These are phyloP conservation scores for Antheraea yamamai DNA, from an alignment of 2,888 invertebrate species.

Conservation along the genomic window DNA sequence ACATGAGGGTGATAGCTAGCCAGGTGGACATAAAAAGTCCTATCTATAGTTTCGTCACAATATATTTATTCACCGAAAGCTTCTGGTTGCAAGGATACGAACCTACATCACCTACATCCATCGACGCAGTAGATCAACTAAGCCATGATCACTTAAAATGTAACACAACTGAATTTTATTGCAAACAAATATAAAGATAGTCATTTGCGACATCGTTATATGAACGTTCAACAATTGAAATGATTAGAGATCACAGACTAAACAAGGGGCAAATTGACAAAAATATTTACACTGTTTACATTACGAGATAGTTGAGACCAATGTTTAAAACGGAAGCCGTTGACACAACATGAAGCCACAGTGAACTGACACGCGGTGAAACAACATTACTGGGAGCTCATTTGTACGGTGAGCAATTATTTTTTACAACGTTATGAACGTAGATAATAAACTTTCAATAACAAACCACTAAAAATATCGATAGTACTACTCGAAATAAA, in stretches of 20 bases:
- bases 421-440: not conserved
- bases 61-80: too few relatives aligned
- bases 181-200: not conserved
- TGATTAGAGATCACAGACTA: not conserved
- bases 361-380: not conserved
- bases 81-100: too few relatives aligned
- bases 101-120: too few relatives aligned
- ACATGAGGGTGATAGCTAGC: too few relatives aligned
- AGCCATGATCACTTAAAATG: not conserved
- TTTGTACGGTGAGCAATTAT: not conserved
- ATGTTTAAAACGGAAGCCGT: constrained; percentile 3
- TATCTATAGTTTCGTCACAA: too few relatives aligned
- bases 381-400: not conserved
- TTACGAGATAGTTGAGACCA: not conserved
- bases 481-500: too few relatives aligned
- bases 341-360: not conserved
- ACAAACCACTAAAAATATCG: too few relatives aligned
- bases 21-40: too few relatives aligned
- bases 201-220: not conserved
- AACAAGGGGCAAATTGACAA: not conserved
- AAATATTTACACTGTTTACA: constrained; percentile 9
- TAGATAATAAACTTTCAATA: too few relatives aligned
- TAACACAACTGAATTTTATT: not conserved
- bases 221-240: not conserved
- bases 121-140: too few relatives aligned